Percentiles rank a stretch among this genome's conserved stretches.
These are phyloP conservation scores for Dasyornis broadbenti DNA, from an alignment of 2,113 vertebrate species.

Conservation along the genomic window DNA sequence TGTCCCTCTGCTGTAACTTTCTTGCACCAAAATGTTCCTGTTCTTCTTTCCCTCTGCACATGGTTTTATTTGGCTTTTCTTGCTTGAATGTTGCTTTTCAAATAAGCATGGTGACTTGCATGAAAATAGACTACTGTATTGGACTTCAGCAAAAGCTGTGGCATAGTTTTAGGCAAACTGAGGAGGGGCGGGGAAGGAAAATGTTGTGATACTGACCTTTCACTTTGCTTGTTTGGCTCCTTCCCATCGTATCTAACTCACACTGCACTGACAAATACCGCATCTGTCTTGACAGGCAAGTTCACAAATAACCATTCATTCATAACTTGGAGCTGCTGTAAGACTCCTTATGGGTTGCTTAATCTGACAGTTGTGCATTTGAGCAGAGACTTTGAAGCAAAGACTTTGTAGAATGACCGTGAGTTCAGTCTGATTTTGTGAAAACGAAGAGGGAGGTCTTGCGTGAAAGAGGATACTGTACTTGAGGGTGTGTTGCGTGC, in stretches of 20 bases:
- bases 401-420: background rate
- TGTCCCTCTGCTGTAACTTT: background rate
- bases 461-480: background rate
- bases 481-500: background rate
- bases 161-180: constrained; percentile 9
- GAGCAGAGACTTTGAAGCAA: constrained; percentile 9
- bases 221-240: constrained; percentile 54
- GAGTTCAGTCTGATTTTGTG: background rate
- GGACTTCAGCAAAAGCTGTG: constrained; percentile 17
- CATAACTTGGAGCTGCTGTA: constrained; percentile 45
- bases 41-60: background rate
- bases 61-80: background rate
- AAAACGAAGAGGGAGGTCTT: constrained; percentile 8
- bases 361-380: constrained; percentile 42
- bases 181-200: background rate
- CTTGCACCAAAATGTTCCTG: background rate
- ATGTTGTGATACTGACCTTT: constrained; percentile 53
- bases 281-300: constrained; percentile 58
- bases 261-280: constrained; percentile 46
- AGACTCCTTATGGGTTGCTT: constrained; percentile 26
- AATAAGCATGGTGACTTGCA: background rate
- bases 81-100: background rate
- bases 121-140: constrained; percentile 16
- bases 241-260: constrained; percentile 43
- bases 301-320: constrained; percentile 62